phyloP scores from a whole-genome alignment of 2,888 invertebrate genomes.

The Folsomia manolachei region DNA sequence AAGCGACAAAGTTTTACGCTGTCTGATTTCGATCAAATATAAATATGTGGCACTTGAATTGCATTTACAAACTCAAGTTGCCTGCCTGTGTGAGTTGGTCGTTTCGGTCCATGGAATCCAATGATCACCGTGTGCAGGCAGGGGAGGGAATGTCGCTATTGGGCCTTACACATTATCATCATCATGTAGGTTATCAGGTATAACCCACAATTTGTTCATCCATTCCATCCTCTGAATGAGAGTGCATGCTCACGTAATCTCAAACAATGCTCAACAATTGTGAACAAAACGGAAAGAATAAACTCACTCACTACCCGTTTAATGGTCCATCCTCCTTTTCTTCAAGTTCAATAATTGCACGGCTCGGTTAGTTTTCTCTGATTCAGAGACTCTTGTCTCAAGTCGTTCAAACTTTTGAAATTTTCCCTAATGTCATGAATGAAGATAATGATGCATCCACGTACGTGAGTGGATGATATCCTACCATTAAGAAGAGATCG shows the following conservation, averaged over 20 bases:
- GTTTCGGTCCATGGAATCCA: conserved; percentile 45
- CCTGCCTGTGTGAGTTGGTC: conserved; percentile 18
- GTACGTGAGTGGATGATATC: too few relatives aligned
- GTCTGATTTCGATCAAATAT: conserved; percentile 43
- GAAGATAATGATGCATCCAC: neutral
- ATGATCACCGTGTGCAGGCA: conserved; percentile 11
- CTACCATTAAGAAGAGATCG: too few relatives aligned
- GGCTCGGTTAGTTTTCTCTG: neutral
- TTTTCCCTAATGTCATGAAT: neutral
- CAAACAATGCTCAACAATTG: neutral
- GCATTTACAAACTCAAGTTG: neutral
- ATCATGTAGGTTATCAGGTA: neutral
- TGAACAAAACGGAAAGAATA: neutral
- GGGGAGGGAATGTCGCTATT: conserved; percentile 1
- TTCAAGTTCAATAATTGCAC: neutral
- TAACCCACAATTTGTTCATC: neutral
- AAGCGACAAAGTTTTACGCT: conserved; percentile 32
- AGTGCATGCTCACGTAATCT: neutral
- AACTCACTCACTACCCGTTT: neutral
- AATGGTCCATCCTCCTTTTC: neutral
- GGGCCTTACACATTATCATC: neutral
- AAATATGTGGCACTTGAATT: conserved; percentile 19
- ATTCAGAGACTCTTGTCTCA: neutral
- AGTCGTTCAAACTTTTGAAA: neutral
- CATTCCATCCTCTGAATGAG: neutral